Evolutionary conservation across 2,113 vertebrate genomes (phyloP).

Genomic region (Oxyruncus cristatus): DNA sequence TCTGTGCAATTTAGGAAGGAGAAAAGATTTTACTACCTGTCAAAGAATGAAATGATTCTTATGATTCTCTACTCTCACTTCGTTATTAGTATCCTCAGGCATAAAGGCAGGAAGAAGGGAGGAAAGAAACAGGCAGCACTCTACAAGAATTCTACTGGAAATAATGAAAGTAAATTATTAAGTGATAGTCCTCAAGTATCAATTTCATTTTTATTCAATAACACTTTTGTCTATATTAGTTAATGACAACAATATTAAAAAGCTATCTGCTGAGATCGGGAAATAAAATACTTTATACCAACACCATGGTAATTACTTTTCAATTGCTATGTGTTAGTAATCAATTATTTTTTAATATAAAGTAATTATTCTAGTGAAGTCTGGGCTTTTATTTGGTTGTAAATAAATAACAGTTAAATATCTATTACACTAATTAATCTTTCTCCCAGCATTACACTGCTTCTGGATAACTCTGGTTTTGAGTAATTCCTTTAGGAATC

Average conservation of each 20-base stretch:
- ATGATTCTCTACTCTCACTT: background rate
- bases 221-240: background rate
- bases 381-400: background rate
- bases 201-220: background rate
- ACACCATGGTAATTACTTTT: background rate
- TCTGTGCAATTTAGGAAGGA: background rate
- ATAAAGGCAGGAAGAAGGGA: background rate
- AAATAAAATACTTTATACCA: background rate
- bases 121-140: background rate
- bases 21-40: background rate
- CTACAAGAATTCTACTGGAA: background rate
- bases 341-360: slow-evolving; percentile 28
- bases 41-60: background rate
- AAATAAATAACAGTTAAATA: slow-evolving; percentile 26
- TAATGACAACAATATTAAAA: slow-evolving; percentile 43
- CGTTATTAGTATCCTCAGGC: background rate
- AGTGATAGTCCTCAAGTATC: background rate
- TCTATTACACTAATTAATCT: background rate
- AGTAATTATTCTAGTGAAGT: background rate
- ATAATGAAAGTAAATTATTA: background rate
- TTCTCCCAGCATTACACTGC: background rate
- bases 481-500: background rate
- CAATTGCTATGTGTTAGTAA: background rate
- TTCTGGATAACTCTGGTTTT: background rate
- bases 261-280: background rate